phyloP scores from a whole-genome alignment of 37 sponge, comb jelly and placozoan species.

The Geodia barretti region DNA sequence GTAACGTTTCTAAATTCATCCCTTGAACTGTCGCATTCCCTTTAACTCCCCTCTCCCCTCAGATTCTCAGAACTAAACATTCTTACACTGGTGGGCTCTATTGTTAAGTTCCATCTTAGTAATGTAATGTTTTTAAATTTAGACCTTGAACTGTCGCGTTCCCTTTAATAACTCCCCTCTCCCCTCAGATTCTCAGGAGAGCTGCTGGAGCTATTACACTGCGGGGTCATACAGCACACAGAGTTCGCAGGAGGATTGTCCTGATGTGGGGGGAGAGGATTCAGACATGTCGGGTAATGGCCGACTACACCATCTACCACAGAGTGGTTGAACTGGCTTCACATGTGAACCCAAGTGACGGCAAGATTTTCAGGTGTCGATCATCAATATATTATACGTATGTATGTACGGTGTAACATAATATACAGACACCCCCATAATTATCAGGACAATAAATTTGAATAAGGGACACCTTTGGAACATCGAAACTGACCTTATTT shows the following conservation, averaged over 20 bases:
- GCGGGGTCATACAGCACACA: constrained; percentile 33
- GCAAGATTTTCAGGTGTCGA: constrained; percentile 42
- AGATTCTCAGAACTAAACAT: constrained; percentile 33
- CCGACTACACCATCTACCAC: constrained; percentile 13
- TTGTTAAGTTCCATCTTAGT: background rate
- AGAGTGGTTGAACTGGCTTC: constrained; percentile 21
- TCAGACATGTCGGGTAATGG: background rate
- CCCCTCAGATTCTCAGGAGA: constrained; percentile 56
- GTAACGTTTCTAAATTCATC: too few species aligned
- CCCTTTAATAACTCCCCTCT: too few species aligned
- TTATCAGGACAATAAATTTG: too few species aligned
- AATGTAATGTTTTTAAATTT: too few species aligned
- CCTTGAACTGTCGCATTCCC: too few species aligned
- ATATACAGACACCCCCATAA: too few species aligned
- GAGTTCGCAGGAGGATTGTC: constrained; percentile 70
- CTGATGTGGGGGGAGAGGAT: constrained; percentile 17
- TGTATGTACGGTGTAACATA: too few species aligned
- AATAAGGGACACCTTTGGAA: too few species aligned
- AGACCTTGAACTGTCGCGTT: too few species aligned
- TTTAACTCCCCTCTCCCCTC: too few species aligned
- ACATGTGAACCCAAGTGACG: background rate
- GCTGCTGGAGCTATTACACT: constrained; percentile 1
- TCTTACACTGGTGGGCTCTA: background rate
- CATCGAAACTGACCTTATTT: too few species aligned
- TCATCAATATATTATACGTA: too few species aligned